phyloP scores from a whole-genome alignment of 1,140 invertebrate species.

The Eupristina koningsbergeri region DNA sequence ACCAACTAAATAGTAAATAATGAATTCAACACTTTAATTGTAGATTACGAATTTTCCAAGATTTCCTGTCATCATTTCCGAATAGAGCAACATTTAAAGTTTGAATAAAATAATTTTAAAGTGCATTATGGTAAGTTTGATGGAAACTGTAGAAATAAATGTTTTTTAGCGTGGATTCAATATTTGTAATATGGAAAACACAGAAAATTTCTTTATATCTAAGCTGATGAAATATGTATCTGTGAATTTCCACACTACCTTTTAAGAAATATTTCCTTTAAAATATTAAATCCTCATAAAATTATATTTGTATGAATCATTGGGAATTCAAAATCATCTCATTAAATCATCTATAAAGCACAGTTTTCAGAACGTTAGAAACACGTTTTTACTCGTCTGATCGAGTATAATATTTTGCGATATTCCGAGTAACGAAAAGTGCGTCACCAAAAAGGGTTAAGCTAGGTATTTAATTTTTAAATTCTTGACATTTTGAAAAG shows the following conservation, averaged over 20 bases:
- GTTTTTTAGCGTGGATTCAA: neutral
- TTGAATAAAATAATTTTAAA: neutral
- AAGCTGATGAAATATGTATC: neutral
- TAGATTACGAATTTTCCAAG: too few species aligned
- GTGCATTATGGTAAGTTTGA: neutral
- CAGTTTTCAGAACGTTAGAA: neutral
- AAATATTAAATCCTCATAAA: constrained; percentile 7
- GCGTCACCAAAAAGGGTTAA: neutral
- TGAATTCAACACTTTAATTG: too few species aligned
- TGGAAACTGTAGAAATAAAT: neutral
- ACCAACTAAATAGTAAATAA: too few species aligned
- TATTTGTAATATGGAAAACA: neutral
- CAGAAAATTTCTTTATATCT: neutral
- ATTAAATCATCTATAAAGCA: neutral
- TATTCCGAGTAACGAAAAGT: neutral
- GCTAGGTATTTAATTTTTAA: neutral
- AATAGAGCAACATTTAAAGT: neutral
- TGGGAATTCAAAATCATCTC: neutral
- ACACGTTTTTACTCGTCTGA: neutral
- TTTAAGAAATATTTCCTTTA: neutral
- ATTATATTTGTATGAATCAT: neutral
- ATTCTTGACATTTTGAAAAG: neutral
- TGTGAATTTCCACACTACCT: neutral
- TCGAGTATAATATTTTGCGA: neutral
- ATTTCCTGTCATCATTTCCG: neutral